phyloP scores from a whole-genome alignment of 2,113 vertebrate genomes.

The Leiothrix lutea region DNA sequence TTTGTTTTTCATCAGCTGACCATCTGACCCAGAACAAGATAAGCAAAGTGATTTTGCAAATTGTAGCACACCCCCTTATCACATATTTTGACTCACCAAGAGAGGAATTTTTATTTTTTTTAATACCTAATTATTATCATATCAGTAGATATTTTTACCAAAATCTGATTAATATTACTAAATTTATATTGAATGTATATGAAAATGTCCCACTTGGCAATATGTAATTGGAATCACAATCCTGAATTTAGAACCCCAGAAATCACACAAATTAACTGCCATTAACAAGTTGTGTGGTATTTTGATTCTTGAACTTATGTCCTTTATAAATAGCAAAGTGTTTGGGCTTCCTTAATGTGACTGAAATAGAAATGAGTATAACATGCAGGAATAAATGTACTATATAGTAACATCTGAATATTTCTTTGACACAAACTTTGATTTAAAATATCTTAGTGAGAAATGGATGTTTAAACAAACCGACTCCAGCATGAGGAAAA shows the following conservation, averaged over 20 bases:
- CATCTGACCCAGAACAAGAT: neutral
- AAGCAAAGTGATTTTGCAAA: neutral
- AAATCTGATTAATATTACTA: neutral
- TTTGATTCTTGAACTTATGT: neutral
- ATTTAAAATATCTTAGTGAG: conserved; percentile 11
- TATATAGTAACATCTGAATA: neutral
- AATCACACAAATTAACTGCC: neutral
- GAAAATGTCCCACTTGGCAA: neutral
- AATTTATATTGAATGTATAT: neutral
- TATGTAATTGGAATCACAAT: neutral
- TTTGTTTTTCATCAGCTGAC: neutral
- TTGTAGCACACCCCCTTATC: fast-evolving
- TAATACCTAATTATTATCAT: neutral
- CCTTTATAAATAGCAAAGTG: neutral
- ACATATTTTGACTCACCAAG: neutral
- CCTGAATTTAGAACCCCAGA: neutral
- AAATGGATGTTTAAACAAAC: neutral
- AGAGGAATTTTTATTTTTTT: neutral
- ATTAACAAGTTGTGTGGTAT: neutral
- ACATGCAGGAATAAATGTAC: neutral
- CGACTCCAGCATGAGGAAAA: neutral
- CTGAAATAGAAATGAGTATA: neutral
- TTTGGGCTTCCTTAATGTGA: neutral
- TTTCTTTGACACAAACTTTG: neutral
- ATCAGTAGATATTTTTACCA: neutral